phyloP scores from a whole-genome alignment of 2,888 invertebrate genomes.

The Noctua comes region DNA sequence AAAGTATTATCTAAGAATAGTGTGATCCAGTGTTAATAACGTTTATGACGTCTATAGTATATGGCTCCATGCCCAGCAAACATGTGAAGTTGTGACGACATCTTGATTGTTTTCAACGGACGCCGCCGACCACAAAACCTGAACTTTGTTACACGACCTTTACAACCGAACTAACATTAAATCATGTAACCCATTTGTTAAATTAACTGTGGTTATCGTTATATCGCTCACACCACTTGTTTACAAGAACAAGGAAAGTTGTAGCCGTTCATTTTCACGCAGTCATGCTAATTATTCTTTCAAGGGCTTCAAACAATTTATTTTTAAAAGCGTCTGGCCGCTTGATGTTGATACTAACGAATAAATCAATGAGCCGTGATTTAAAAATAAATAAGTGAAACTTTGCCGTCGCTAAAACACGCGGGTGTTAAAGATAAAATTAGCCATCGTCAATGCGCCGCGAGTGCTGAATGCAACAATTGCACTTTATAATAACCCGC shows the following conservation, averaged over 20 bases:
- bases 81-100: constrained; percentile 64
- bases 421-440: constrained; percentile 69
- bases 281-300: constrained; percentile 52
- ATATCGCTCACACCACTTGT: constrained; percentile 48
- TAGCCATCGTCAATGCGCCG: constrained; percentile 71
- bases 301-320: constrained; percentile 43
- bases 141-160: constrained; percentile 57
- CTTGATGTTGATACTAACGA: constrained; percentile 26
- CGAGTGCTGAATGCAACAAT: constrained; percentile 80
- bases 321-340: constrained; percentile 29
- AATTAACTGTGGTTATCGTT: constrained; percentile 60
- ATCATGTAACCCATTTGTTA: constrained; percentile 57
- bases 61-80: constrained; percentile 62
- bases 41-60: constrained; percentile 64
- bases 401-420: constrained; percentile 42
- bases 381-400: constrained; percentile 58
- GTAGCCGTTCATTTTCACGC: constrained; percentile 51
- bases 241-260: constrained; percentile 62
- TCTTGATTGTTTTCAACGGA: constrained; percentile 41
- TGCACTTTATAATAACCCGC: constrained; percentile 87
- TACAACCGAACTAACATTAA: constrained; percentile 40
- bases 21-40: constrained; percentile 27
- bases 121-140: constrained; percentile 40
- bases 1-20: constrained; percentile 20
- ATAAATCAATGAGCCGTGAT: constrained; percentile 23